These are phyloP conservation scores for Pantherophis vulpinus DNA, from an alignment of 2,797 vertebrate genomes.

Conservation along the genomic window DNA sequence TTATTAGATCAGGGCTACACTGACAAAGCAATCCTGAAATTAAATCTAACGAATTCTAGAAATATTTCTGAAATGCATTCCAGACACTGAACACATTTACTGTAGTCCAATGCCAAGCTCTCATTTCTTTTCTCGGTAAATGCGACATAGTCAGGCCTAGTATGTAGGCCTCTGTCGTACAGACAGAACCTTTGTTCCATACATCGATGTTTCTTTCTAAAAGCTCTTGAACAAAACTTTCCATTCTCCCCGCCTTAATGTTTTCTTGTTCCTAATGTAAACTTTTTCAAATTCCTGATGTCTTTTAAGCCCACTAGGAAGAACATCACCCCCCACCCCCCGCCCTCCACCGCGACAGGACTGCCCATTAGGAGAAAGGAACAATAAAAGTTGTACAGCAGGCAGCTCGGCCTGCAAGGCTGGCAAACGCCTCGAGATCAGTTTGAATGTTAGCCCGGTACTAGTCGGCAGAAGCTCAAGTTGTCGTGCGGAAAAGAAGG, in stretches of 20 bases:
- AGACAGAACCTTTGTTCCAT: conserved; percentile 77
- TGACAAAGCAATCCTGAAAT: conserved; percentile 49
- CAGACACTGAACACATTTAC: conserved; percentile 45
- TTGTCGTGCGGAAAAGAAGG: background rate
- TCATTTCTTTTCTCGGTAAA: conserved; percentile 58
- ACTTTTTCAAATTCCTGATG: conserved; percentile 43
- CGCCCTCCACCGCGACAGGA: conserved; percentile 16
- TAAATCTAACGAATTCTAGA: conserved; percentile 35
- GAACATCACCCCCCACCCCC: background rate
- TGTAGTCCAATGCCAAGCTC: conserved; percentile 56
- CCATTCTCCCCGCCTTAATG: conserved; percentile 55
- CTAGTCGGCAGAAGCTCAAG: background rate
- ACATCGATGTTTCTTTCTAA: conserved; percentile 59
- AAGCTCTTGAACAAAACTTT: conserved; percentile 65
- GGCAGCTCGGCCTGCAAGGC: conserved; percentile 60
- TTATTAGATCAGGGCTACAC: conserved; percentile 22
- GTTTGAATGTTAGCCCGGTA: conserved; percentile 26
- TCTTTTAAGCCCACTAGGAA: conserved; percentile 26
- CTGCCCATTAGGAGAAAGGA: conserved; percentile 45
- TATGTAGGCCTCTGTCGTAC: conserved; percentile 69
- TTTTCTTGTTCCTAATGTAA: conserved; percentile 58
- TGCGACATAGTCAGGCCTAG: conserved; percentile 70
- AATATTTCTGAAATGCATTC: conserved; percentile 17
- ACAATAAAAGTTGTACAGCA: conserved; percentile 68
- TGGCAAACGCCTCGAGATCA: conserved; percentile 27